phyloP scores from a whole-genome alignment of 1,140 invertebrate species.

The Bicyclus anynana region DNA sequence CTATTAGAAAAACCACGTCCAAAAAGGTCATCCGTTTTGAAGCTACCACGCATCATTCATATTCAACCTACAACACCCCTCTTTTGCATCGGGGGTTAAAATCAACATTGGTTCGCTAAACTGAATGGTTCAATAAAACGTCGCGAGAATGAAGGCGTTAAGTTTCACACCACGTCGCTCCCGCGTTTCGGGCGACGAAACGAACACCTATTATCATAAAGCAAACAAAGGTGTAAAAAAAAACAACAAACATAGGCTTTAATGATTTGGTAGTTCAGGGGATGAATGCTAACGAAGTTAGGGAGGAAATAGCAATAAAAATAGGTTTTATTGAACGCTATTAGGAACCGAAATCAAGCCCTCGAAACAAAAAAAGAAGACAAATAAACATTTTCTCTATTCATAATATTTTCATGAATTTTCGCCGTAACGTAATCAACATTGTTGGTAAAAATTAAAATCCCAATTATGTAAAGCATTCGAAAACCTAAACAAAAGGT shows the following conservation, averaged over 20 bases:
- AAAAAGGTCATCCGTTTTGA: too few species aligned
- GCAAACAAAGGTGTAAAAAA: constrained; percentile 67
- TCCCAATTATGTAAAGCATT: not conserved
- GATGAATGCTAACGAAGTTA: constrained; percentile 64
- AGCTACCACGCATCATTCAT: too few species aligned
- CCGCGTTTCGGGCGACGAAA: constrained; percentile 49
- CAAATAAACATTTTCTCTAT: too few species aligned
- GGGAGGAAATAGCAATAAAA: constrained; percentile 65
- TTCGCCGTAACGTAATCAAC: constrained; percentile 5
- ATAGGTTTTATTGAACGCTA: constrained; percentile 54
- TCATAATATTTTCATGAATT: too few species aligned
- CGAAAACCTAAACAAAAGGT: constrained; percentile 12
- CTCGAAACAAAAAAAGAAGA: not conserved
- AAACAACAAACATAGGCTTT: constrained; percentile 69
- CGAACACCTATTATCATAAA: constrained; percentile 75
- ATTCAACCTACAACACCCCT: too few species aligned
- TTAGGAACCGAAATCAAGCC: not conserved
- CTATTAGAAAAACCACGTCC: too few species aligned
- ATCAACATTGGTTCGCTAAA: constrained; percentile 46
- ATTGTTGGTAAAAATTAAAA: not conserved
- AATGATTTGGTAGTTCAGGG: constrained; percentile 56
- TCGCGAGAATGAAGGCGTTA: constrained; percentile 67
- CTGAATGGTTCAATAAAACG: constrained; percentile 64
- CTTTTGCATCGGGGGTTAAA: not conserved
- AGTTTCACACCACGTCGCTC: constrained; percentile 69